Evolutionary conservation across 2,113 vertebrate species (phyloP), one percentile per base, ranked within the genome.

Genomic region (Periophthalmus modestus): DNA sequence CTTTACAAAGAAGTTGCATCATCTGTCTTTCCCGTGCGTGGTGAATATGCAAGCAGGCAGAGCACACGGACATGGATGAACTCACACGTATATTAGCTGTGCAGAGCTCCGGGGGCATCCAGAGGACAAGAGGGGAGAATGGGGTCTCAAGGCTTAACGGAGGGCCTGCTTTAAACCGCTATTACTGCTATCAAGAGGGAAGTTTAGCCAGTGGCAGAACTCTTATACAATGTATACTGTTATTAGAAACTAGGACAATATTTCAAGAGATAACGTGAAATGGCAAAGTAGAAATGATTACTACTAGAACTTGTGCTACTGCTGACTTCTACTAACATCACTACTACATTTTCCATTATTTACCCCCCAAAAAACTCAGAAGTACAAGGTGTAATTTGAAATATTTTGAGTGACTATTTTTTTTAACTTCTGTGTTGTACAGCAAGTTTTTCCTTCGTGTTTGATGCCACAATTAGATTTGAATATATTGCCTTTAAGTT

Each of bases 101-200:
- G 69, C 75, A 80, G 73, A 71, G 80, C 57, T 83, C 34, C 15
- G 62, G 58, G 84, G 82, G 79, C 88, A 87, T 52, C 73, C 73
- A 70, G 81, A 88, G 88, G 87, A 88, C 87, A 89, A 71, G 62
- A 81, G 72, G 65, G 86, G 87, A 90, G 85, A 78, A 77, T 66
- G 78, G 90, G 88, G 89, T 90, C 91, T 88, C 68, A 87, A 88
- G 87, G 89, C 88, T 73, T 82, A 62, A 78, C 79, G 73, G 70
- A 82, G 75, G 81, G 77, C 86, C 80, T 52, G 73, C 78, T 87
- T 83, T 84, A 73, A 89, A 76, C 81, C 84, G 50, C 74, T 75
- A 65, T 71, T 69, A 71, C 80, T 18, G 18, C 18, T 52, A 52
- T 9, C 68, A 59, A 34, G 43, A 75, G 85, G 91, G 82, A 85